Conservation (phyloP, 2,888 invertebrate genomes). For the Gastracanthus pulcherrimus region DNA sequence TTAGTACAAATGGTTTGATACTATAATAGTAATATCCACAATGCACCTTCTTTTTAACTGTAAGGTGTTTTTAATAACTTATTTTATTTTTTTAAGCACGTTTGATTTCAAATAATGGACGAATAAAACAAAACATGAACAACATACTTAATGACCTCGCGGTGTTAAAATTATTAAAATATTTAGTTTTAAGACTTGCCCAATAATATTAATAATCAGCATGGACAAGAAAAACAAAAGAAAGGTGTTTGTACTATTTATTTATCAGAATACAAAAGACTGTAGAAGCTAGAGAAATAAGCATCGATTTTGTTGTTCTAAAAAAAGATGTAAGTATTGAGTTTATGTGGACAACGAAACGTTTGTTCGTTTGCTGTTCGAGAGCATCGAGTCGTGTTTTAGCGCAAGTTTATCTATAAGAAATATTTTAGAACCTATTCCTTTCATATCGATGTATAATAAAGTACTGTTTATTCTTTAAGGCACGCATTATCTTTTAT, state of each 20-base stretch:
- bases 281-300: conserved; percentile 38
- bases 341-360: conserved; percentile 26
- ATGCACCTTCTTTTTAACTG: too few species aligned
- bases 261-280: conserved; percentile 9
- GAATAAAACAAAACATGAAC: too few species aligned
- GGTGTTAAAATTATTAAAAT: not conserved
- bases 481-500: conserved; percentile 9
- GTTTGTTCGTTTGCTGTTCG: conserved; percentile 33
- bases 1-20: too few species aligned
- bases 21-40: too few species aligned
- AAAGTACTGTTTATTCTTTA: conserved; percentile 72
- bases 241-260: not conserved
- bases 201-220: not conserved
- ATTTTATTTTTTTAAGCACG: too few species aligned
- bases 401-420: conserved; percentile 53
- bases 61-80: too few species aligned
- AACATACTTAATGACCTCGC: not conserved
- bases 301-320: conserved; percentile 38
- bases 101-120: too few species aligned
- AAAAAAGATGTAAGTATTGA: not conserved
- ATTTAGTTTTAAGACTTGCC: not conserved
- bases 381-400: conserved; percentile 41
- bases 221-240: not conserved
- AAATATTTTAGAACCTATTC: conserved; percentile 66
- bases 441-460: conserved; percentile 70